phyloP scores from a whole-genome alignment of 2,113 vertebrate genomes.

The Nanorana parkeri region DNA sequence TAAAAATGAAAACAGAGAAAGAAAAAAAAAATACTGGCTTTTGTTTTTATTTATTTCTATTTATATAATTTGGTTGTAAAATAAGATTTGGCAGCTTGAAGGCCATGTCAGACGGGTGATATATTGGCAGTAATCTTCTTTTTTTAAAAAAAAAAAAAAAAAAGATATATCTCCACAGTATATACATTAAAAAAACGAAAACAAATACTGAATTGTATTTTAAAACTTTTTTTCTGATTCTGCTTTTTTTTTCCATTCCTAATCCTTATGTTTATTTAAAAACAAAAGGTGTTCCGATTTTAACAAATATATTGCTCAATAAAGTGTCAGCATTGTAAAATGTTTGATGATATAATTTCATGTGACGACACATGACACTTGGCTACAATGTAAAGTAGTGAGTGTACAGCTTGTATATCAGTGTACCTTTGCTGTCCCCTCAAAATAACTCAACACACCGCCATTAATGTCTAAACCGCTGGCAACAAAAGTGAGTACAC shows the following conservation, averaged over 20 bases:
- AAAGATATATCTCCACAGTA: neutral
- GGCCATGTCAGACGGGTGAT: no score
- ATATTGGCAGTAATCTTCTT: no score
- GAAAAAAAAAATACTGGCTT: conserved; percentile 53
- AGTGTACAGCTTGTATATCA: no score
- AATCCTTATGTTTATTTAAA: conserved; percentile 33
- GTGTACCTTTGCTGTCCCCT: no score
- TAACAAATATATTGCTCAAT: conserved; percentile 36
- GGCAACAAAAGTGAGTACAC: no score
- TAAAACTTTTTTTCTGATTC: neutral
- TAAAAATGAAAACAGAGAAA: conserved; percentile 53
- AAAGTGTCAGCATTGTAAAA: conserved; percentile 33
- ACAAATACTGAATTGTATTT: conserved; percentile 11
- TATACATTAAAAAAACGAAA: neutral
- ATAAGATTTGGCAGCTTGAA: no score
- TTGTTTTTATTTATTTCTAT: conserved; percentile 68
- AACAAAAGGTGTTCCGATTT: conserved; percentile 8
- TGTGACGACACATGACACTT: no score
- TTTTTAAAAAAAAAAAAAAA: neutral
- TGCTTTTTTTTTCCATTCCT: neutral
- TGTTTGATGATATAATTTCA: no score
- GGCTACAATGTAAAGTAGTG: no score
- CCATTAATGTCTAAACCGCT: no score
- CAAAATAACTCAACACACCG: no score
- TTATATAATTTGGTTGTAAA: conserved; percentile 60